Evolutionary conservation across 2,797 vertebrate species (phyloP), one percentile per base, ranked within the genome.

Genomic region (Pseudochromis fuscus): DNA sequence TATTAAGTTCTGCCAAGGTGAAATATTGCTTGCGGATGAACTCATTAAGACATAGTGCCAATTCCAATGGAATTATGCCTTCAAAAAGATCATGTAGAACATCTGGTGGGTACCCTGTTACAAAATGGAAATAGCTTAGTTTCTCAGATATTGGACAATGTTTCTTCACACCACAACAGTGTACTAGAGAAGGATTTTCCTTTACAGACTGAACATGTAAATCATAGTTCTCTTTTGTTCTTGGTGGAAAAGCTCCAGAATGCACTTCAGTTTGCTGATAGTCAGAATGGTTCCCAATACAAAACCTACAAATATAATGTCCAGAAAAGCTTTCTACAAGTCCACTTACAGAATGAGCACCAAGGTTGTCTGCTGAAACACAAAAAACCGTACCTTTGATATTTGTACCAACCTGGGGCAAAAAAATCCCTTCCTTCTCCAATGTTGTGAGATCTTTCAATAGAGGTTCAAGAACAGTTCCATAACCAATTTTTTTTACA

Each of bases 121-220:
- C 37, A 38, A 38, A 16, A 38, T 16, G 15, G 8, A 51, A 51
- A 58, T 58, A 1, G 5, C 5, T 68, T 8, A 52, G n/a, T 33
- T 62, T 67, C n/a, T 23, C 63, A 6, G 68, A 67, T 33, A 77
- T 10, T 27, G 56, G n/a, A 72, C 62, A 77, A 30, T 2, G 31
- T 31, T 31, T 63, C 30, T 73, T 67, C 9, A 64, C 60, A 58
- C 25, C 49, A 28, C 25, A 51, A 71, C 42, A 67, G 5, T 77
- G 65, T 69, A 56, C 28, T 21, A 68, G 42, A 18, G 1, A 3
- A 38, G 68, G 24, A 25, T 68, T 69, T 60, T 1, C 11, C 33
- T 50, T 72, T 46, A 73, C 70, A 72, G 58, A 25, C 24, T 70
- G 63, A 24, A 78, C 60, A 67, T 75, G 66, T 42, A 57, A 31